Percentiles rank a stretch among this genome's conserved stretches.
phyloP scores from a whole-genome alignment of 2,113 vertebrate genomes.

The Archilochus colubris region DNA sequence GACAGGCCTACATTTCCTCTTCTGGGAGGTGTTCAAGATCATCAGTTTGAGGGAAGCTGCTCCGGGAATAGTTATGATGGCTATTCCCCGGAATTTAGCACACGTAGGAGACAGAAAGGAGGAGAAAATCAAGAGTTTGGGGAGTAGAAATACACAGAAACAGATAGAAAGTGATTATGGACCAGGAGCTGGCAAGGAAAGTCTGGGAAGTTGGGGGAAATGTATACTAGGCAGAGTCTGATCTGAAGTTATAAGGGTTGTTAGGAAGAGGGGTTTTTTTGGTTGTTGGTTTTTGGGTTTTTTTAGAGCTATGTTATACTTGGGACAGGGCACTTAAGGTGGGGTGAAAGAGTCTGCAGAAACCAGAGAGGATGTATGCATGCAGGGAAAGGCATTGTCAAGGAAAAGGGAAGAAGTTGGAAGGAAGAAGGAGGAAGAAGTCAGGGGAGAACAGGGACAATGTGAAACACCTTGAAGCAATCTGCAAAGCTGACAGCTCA shows the following conservation, averaged over 20 bases:
- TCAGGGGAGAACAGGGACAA: not conserved
- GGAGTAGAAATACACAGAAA: not conserved
- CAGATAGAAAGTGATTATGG: not conserved
- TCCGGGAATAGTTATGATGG: not conserved
- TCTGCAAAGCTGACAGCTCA: not conserved
- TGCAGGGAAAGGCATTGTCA: not conserved
- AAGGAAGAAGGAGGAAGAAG: not conserved
- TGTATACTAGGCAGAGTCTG: not conserved
- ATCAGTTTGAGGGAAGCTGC: not conserved
- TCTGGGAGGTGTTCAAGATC: not conserved
- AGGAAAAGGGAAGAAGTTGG: not conserved
- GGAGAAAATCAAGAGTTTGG: not conserved
- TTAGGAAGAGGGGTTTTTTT: not conserved
- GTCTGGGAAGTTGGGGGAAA: not conserved
- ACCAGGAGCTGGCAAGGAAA: not conserved
- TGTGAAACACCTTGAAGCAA: not conserved
- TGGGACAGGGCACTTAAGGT: accelerated
- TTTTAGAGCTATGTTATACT: not conserved
- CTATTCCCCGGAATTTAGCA: not conserved
- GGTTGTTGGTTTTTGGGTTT: not conserved
- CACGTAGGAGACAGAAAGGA: not conserved
- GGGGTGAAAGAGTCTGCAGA: not conserved
- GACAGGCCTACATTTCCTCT: not conserved
- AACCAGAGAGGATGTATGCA: not conserved
- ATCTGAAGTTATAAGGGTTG: not conserved